These are phyloP conservation scores for Mixornis gularis DNA, from an alignment of 2,113 vertebrate genomes.

Conservation along the genomic window DNA sequence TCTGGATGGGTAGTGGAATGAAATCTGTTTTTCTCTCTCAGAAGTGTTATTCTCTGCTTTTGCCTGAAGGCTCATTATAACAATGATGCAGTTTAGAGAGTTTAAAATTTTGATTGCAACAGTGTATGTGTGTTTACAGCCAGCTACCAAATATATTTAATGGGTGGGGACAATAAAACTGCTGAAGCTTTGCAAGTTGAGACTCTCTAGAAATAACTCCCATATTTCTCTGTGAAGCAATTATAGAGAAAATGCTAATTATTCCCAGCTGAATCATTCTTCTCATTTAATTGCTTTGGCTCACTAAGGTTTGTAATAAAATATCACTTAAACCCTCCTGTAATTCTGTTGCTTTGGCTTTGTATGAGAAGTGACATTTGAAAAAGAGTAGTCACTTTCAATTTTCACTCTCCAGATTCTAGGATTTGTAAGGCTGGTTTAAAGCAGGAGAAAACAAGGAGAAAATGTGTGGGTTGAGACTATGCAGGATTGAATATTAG, in stretches of 20 bases:
- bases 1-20: constrained; percentile 7
- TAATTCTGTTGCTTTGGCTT: neutral
- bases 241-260: constrained; percentile 39
- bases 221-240: constrained; percentile 33
- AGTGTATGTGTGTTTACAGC: constrained; percentile 32
- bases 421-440: neutral
- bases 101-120: constrained; percentile 42
- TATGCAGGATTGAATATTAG: neutral
- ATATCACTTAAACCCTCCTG: neutral
- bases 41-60: constrained; percentile 51
- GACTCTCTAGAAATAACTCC: constrained; percentile 40
- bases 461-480: neutral
- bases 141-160: constrained; percentile 34
- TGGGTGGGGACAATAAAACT: constrained; percentile 45
- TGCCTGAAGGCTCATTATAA: constrained; percentile 49
- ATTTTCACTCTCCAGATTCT: neutral
- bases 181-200: constrained; percentile 42
- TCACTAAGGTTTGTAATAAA: neutral
- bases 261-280: constrained; percentile 19
- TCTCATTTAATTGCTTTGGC: neutral
- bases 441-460: neutral
- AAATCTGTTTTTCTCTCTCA: constrained; percentile 45
- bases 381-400: neutral
- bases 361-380: neutral
- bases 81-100: constrained; percentile 31